These are phyloP conservation scores for Stercorarius parasiticus DNA, from an alignment of 2,113 vertebrate genomes.

Conservation along the genomic window DNA sequence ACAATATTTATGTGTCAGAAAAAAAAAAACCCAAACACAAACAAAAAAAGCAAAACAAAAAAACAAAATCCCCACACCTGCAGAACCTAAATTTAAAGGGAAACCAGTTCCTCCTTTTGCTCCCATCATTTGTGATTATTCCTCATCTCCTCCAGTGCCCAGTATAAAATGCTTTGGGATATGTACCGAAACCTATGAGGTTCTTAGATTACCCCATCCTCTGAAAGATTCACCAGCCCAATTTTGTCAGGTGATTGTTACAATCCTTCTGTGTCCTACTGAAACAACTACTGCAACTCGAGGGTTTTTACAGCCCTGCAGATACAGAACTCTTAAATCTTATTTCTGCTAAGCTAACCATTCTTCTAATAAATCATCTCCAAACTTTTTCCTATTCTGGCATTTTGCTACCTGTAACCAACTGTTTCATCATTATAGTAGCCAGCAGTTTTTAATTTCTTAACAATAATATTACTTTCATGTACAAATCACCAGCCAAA, in stretches of 20 bases:
- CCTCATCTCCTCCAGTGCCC: neutral
- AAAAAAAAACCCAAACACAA: neutral
- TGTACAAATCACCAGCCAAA: neutral
- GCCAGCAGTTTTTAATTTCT: neutral
- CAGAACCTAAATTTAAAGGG: neutral
- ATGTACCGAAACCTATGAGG: neutral
- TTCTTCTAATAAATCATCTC: neutral
- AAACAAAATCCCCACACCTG: neutral
- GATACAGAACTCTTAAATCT: neutral
- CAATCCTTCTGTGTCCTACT: neutral
- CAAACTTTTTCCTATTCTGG: neutral
- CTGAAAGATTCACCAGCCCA: neutral
- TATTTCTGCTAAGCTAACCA: neutral
- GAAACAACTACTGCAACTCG: neutral
- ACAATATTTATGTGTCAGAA: neutral
- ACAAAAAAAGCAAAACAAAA: neutral
- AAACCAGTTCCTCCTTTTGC: neutral
- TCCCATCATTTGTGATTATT: neutral
- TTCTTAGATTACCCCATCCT: neutral
- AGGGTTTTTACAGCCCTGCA: neutral
- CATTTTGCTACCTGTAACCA: neutral
- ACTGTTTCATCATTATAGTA: neutral
- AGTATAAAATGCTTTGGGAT: neutral
- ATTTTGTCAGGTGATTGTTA: neutral
- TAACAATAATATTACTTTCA: neutral